phyloP scores from a whole-genome alignment of 2,113 vertebrate genomes.

The Pterocles orientalis region DNA sequence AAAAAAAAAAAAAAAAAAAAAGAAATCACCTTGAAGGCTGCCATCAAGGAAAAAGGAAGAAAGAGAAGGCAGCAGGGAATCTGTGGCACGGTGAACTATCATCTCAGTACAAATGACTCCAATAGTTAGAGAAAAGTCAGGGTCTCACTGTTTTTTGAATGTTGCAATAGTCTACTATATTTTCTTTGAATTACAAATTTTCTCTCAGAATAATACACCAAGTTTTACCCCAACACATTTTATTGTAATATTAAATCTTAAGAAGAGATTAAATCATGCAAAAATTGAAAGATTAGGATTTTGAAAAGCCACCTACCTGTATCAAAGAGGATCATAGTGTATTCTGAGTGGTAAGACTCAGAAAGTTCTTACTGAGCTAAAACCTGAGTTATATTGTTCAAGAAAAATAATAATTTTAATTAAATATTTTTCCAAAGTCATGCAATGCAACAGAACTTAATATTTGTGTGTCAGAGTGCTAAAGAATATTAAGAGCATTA shows the following conservation, averaged over 20 bases:
- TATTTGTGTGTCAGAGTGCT: not conserved
- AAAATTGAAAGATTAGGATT: not conserved
- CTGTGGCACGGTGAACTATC: not conserved
- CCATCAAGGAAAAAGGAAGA: not conserved
- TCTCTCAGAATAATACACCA: not conserved
- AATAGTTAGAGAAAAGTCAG: not conserved
- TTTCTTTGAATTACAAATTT: not conserved
- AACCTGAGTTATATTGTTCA: not conserved
- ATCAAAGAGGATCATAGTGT: not conserved
- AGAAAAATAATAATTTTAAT: not conserved
- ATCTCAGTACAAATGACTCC: not conserved
- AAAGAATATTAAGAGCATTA: not conserved
- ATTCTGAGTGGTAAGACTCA: not conserved
- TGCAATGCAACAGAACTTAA: not conserved
- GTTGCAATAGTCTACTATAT: not conserved
- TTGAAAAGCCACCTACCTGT: not conserved
- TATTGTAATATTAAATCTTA: not conserved
- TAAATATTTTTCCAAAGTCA: not conserved
- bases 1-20: too few relatives aligned
- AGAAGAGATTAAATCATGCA: not conserved
- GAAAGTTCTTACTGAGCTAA: not conserved
- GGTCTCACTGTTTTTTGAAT: not conserved
- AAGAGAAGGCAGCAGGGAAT: not conserved
- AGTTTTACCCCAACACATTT: not conserved
- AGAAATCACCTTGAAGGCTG: not conserved